Evolutionary conservation across 1,140 invertebrate species (phyloP), one percentile per base, ranked within the genome.

Genomic region (Pinna nobilis): DNA sequence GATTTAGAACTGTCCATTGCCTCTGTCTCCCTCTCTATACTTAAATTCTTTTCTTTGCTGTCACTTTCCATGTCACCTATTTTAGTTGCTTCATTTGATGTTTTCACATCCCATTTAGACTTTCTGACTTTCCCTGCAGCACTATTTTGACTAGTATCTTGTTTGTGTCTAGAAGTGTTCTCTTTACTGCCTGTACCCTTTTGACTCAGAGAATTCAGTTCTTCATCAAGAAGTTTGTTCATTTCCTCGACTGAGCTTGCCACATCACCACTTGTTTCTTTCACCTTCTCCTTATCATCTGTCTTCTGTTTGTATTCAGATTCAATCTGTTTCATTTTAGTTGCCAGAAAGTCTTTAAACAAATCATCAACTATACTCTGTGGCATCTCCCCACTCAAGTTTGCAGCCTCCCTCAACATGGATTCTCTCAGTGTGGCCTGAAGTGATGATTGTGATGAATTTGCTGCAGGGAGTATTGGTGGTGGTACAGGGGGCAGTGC

Each of bases 191-290:
- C n/a, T 49, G 59, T 47, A 59, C 49, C 66, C 35, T 76, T 70
- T 68, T 61, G 20, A 35, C 25, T 59, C 6, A 80, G 64, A 30
- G 44, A 76, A 55, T 55, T 83, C 47, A 82, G 81, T 61, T 83
- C 88, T 78, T 76, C 82, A 88, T 90, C 90, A 57, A 90, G 74
- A 50, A 91, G 76, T 79, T 86, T 88, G 68, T 88, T 87, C 81
- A 90, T 83, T 70, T 89, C 78, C 49, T 87, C 79, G 20, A 87
- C 87, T 47, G 89, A 87, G 37, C 33, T 70, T 53, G 86, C 85
- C 35, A 88, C 84, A 18, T 87, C 76, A 49, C 68, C 66, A 0
- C 30, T 35, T 7, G 23, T 15, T n/a, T 63, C 37, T 9, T 47
- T 61, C 59, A 44, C 28, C 18, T 30, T 60, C n/a, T 37, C 35